A percentile compares a stretch with the other conserved stretches of the same genome.
phyloP scores from a whole-genome alignment of 1,140 invertebrate species.

The Drosophila repletoides region DNA sequence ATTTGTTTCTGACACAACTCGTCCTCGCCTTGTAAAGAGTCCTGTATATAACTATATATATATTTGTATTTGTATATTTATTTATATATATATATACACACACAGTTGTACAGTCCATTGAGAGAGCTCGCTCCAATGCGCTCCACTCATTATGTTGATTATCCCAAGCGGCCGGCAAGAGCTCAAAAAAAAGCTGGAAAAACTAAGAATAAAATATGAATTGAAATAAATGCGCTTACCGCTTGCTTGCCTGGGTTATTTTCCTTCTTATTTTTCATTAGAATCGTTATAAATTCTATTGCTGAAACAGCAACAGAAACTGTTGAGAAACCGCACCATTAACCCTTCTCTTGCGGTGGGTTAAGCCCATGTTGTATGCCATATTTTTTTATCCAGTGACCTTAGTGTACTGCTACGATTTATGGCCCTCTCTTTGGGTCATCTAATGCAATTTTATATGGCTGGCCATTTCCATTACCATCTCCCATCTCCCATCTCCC shows the following conservation, averaged over 20 bases:
- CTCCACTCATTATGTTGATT: constrained; percentile 78
- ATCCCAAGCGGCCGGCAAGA: constrained; percentile 56
- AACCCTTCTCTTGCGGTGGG: constrained; percentile 71
- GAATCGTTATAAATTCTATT: constrained; percentile 69
- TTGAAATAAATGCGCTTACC: constrained; percentile 79
- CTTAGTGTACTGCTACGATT: constrained; percentile 51
- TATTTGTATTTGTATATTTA: no score
- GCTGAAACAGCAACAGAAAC: constrained; percentile 6
- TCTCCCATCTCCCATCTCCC: no score
- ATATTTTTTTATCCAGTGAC: constrained; percentile 48
- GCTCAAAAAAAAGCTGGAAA: constrained; percentile 32
- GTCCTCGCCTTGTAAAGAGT: constrained; percentile 50
- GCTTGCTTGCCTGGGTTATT: constrained; percentile 28
- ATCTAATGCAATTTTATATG: constrained; percentile 72
- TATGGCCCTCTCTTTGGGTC: constrained; percentile 61
- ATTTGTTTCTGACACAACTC: constrained; percentile 80
- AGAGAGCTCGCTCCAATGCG: constrained; percentile 68
- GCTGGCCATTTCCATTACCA: constrained; percentile 31
- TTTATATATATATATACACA: background rate
- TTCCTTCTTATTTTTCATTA: constrained; percentile 55
- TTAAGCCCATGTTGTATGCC: constrained; percentile 53
- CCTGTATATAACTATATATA: no score
- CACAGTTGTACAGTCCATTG: constrained; percentile 43
- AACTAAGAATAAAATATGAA: constrained; percentile 67
- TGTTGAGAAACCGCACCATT: constrained; percentile 53